These are phyloP conservation scores for Bostrychus sinensis DNA, from an alignment of 2,113 vertebrate genomes.

Conservation along the genomic window DNA sequence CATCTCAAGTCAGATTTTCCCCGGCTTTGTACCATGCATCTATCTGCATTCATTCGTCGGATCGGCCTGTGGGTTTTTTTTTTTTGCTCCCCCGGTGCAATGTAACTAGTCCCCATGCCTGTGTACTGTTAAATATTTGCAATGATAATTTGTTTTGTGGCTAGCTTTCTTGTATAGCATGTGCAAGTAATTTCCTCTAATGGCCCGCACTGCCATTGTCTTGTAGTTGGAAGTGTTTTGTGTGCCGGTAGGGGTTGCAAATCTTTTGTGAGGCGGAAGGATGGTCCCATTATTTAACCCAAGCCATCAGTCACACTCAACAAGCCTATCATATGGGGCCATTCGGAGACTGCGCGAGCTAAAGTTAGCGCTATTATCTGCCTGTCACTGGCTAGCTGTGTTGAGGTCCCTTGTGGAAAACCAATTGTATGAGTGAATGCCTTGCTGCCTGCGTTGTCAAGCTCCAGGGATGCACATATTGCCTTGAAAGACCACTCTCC, in stretches of 20 bases:
- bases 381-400: slow-evolving; percentile 70
- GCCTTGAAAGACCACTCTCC: slow-evolving; percentile 44
- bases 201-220: slow-evolving; percentile 49
- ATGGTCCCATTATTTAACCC: slow-evolving; percentile 61
- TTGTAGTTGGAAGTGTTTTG: slow-evolving; percentile 40
- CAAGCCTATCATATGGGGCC: slow-evolving; percentile 69
- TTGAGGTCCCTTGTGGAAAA: slow-evolving; percentile 63
- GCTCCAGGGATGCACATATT: slow-evolving; percentile 47
- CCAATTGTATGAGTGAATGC: slow-evolving; percentile 68
- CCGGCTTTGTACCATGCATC: slow-evolving; percentile 54
- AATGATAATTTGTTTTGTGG: slow-evolving; percentile 57
- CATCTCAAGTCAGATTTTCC: slow-evolving; percentile 58
- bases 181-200: slow-evolving; percentile 53
- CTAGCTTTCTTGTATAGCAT: slow-evolving; percentile 28
- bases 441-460: slow-evolving; percentile 52
- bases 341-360: slow-evolving; percentile 56
- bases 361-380: slow-evolving; percentile 76
- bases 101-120: slow-evolving; percentile 12
- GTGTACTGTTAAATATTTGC: slow-evolving; percentile 54
- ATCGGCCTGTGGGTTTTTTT: slow-evolving; percentile 28
- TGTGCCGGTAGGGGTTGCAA: slow-evolving; percentile 38
- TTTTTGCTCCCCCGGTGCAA: slow-evolving; percentile 24
- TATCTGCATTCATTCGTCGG: slow-evolving; percentile 58
- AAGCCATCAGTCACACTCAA: slow-evolving; percentile 75
- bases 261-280: slow-evolving; percentile 48